phyloP scores from a whole-genome alignment of 2,113 vertebrate species.

The Butorides virescens region DNA sequence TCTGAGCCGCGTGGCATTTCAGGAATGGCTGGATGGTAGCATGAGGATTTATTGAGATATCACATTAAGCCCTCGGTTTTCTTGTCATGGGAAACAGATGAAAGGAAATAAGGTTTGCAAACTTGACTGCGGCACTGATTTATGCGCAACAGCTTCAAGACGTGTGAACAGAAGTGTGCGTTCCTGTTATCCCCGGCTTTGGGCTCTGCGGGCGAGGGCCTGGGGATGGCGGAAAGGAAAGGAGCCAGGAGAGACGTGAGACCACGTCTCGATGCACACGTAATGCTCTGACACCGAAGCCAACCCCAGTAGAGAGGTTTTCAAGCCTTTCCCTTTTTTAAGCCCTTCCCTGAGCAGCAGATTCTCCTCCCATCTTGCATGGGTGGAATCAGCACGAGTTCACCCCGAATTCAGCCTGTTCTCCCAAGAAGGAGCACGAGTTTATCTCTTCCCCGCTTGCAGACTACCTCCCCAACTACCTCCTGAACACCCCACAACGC shows the following conservation, averaged over 20 bases:
- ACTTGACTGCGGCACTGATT: background rate
- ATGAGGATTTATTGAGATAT: background rate
- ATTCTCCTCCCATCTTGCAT: background rate
- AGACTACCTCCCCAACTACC: background rate
- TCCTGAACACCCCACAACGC: background rate
- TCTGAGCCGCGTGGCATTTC: background rate
- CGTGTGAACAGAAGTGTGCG: rapidly evolving
- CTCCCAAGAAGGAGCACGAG: background rate
- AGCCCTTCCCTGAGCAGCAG: background rate
- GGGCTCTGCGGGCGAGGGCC: background rate
- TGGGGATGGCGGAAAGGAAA: background rate
- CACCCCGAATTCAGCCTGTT: background rate
- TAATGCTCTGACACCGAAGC: background rate
- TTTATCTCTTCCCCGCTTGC: background rate
- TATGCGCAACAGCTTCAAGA: background rate
- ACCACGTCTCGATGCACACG: rapidly evolving
- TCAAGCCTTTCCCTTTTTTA: background rate
- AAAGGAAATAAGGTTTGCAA: constrained; percentile 24
- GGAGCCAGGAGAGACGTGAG: rapidly evolving
- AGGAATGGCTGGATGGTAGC: background rate
- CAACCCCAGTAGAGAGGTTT: background rate
- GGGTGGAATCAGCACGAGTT: background rate
- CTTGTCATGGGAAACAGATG: background rate
- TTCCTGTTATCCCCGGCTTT: background rate
- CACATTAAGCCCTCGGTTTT: background rate